Conservation (phyloP, 1,140 invertebrate genomes). For the Melanaphis sacchari region DNA sequence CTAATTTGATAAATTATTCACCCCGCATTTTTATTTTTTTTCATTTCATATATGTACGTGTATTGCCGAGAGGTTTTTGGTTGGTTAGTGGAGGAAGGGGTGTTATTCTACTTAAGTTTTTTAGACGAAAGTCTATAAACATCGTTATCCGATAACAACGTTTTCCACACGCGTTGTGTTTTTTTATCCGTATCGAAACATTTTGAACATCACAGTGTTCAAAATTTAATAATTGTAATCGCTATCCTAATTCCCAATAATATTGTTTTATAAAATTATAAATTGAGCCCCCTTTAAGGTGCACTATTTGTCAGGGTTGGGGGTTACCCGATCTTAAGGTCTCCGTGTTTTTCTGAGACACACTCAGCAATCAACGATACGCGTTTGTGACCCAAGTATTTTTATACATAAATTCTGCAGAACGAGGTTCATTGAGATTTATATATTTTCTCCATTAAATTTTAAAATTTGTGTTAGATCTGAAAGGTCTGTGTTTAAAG, state of each 20-base stretch:
- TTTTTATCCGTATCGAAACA: neutral
- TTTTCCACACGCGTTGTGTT: neutral
- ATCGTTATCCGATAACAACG: neutral
- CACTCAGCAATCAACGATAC: neutral
- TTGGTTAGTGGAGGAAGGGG: too few species aligned
- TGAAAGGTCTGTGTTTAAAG: neutral
- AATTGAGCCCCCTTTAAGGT: neutral
- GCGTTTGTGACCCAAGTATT: neutral
- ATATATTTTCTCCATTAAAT: neutral
- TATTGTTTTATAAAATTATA: neutral
- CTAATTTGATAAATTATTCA: constrained; percentile 58
- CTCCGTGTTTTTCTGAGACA: neutral
- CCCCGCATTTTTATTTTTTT: neutral
- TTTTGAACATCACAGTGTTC: neutral
- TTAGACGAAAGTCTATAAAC: neutral
- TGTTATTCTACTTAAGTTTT: neutral
- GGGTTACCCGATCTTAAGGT: neutral
- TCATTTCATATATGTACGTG: neutral
- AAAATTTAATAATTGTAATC: neutral
- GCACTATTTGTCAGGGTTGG: too few species aligned
- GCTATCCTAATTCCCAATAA: neutral
- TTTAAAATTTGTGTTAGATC: neutral
- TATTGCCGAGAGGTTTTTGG: neutral
- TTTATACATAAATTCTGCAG: neutral
- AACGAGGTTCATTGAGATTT: neutral